phyloP scores from a whole-genome alignment of 2,113 vertebrate species.

The Trochalopteron elliotii region DNA sequence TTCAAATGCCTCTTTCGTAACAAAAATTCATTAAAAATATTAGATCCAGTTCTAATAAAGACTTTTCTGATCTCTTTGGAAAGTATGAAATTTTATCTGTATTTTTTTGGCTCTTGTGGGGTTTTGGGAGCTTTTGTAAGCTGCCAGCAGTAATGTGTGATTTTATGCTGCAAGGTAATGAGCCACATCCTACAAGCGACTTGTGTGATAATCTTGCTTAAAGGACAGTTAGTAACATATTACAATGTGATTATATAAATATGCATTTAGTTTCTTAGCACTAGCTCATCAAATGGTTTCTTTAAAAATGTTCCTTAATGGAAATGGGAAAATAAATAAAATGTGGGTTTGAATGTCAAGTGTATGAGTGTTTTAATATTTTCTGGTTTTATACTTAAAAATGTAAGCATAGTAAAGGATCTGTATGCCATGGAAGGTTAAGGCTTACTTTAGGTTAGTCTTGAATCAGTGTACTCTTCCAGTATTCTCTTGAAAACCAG shows the following conservation, averaged over 20 bases:
- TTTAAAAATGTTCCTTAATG: not conserved
- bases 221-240: not conserved
- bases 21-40: not conserved
- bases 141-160: not conserved
- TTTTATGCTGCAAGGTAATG: not conserved
- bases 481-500: not conserved
- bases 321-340: not conserved
- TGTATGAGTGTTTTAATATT: not conserved
- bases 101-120: fast-evolving
- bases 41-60: not conserved
- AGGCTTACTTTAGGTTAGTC: not conserved
- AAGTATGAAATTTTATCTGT: not conserved
- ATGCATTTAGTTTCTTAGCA: not conserved
- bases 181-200: not conserved
- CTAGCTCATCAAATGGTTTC: not conserved
- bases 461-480: not conserved
- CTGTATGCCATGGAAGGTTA: not conserved
- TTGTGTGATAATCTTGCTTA: not conserved
- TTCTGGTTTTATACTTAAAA: not conserved
- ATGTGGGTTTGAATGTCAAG: not conserved
- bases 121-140: not conserved
- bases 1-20: not conserved
- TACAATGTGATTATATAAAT: not conserved
- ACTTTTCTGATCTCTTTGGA: not conserved
- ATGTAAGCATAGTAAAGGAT: not conserved